A percentile compares a stretch with the other conserved stretches of the same genome.
Evolutionary conservation across 1,140 invertebrate species (phyloP).

Genomic region (Caenorhabditis latens): DNA sequence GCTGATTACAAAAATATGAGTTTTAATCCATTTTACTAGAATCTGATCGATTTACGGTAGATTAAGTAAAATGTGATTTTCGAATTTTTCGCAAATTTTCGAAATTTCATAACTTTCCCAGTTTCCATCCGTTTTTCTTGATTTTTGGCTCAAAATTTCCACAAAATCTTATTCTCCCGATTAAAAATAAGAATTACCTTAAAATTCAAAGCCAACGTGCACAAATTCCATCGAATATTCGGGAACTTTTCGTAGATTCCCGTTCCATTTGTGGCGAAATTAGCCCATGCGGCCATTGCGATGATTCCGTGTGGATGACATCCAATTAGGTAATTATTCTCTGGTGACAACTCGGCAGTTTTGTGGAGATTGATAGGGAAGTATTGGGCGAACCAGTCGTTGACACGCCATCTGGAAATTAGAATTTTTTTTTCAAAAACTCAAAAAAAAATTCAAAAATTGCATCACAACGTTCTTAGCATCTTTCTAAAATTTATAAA

Average conservation of each 20-base stretch:
- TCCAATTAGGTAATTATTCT: constrained; percentile 74
- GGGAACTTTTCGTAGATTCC: constrained; percentile 81
- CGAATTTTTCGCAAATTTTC: not conserved
- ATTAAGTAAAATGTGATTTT: too few species aligned
- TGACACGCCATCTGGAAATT: constrained; percentile 27
- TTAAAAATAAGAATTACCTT: not conserved
- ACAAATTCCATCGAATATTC: constrained; percentile 18
- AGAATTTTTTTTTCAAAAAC: too few species aligned
- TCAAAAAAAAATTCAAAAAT: too few species aligned
- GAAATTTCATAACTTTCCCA: not conserved
- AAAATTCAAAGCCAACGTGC: constrained; percentile 6
- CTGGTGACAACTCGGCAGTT: constrained; percentile 51
- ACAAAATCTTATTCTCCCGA: too few species aligned
- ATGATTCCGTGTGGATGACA: constrained; percentile 88
- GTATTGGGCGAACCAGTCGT: constrained; percentile 60
- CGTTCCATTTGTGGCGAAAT: constrained; percentile 85
- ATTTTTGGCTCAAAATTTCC: not conserved
- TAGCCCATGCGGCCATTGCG: constrained; percentile 62
- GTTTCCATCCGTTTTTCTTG: not conserved
- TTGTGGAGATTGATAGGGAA: constrained; percentile 60
- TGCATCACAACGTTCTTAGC: too few species aligned
- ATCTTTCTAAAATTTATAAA: not conserved
- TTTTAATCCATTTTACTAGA: too few species aligned
- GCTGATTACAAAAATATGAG: too few species aligned
- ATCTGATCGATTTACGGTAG: too few species aligned